Evolutionary conservation across 2,113 vertebrate species (phyloP), one percentile per base, ranked within the genome.

Genomic region (Myanophis thanlyinensis): DNA sequence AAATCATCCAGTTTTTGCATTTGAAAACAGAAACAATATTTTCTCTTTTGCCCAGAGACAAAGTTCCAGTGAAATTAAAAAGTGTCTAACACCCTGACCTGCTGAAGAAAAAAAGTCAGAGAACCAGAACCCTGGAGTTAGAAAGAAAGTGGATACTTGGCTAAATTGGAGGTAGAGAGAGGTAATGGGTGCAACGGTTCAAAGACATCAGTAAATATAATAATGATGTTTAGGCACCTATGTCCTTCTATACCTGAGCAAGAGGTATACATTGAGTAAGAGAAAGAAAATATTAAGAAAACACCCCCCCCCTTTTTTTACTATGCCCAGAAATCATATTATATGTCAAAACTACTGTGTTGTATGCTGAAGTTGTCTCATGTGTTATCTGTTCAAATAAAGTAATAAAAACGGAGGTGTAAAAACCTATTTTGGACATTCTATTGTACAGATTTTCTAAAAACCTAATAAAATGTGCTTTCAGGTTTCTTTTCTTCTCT

Each of bases 391-490:
- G 73, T 88, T 40, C 49, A 88, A 73, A 7, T n/a, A 49, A 80
- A 11, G 15, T 46, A 22, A 54, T 47, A 56, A 89, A 27, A 48
- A 6, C 10, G 10, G 46, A 91, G 47, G n/a, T 49, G 54, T 87
- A 56, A 92, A 88, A 95, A 91, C 15, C 27, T 87, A n/a, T 49
- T n/a, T 4, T 1, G 90, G 94, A 92, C n/a, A 92, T 25, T 44
- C 40, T 15, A 93, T 93, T 88, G 93, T 96, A 94, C 85, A 67
- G 67, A 93, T 93, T 92, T 92, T 92, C 92, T 93, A 94, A 93
- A 49, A 89, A 95, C 88, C 86, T 96, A 93, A 87, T 62, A 85
- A 93, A 93, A 84, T 13, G 1, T 92, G 86, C 25, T 27, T 86
- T 92, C 95, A 87, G 92, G 35, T 46, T 47, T 92, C 90, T 92